phyloP scores from a whole-genome alignment of 2,888 invertebrate genomes.

The Drosophila cognata region DNA sequence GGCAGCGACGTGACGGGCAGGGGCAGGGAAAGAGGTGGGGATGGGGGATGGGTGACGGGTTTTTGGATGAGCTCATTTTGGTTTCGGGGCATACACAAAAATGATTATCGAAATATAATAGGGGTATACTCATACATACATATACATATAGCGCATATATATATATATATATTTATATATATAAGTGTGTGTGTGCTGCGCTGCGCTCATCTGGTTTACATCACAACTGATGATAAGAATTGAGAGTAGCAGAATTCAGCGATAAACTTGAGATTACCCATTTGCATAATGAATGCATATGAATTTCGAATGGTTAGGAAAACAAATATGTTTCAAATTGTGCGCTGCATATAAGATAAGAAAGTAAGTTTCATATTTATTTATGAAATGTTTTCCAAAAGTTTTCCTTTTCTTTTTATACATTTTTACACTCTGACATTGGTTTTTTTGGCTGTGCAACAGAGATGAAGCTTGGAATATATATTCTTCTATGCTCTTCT shows the following conservation, averaged over 20 bases:
- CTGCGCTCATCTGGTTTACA: neutral
- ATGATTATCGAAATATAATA: constrained; percentile 55
- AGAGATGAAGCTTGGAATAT: neutral
- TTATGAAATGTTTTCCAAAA: neutral
- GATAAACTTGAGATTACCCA: neutral
- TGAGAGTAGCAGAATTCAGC: neutral
- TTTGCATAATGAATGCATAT: neutral
- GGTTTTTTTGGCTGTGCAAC: neutral
- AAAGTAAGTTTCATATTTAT: neutral
- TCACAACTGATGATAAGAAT: neutral
- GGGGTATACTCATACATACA: constrained; percentile 15
- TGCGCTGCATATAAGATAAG: neutral
- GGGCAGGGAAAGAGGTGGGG: neutral
- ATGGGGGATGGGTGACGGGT: neutral
- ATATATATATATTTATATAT: constrained; percentile 1
- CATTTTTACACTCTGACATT: neutral
- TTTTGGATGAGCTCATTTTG: constrained; percentile 71
- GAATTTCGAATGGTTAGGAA: neutral
- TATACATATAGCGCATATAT: neutral
- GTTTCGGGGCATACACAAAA: constrained; percentile 48
- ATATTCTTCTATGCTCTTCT: neutral
- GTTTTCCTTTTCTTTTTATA: neutral
- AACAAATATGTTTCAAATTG: neutral
- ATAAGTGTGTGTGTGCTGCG: neutral
- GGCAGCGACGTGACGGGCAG: neutral